Percentiles rank a stretch among this genome's conserved stretches.
These are phyloP conservation scores for Schizothorax lantsangensis DNA, from an alignment of 2,797 vertebrate species.

Conservation along the genomic window DNA sequence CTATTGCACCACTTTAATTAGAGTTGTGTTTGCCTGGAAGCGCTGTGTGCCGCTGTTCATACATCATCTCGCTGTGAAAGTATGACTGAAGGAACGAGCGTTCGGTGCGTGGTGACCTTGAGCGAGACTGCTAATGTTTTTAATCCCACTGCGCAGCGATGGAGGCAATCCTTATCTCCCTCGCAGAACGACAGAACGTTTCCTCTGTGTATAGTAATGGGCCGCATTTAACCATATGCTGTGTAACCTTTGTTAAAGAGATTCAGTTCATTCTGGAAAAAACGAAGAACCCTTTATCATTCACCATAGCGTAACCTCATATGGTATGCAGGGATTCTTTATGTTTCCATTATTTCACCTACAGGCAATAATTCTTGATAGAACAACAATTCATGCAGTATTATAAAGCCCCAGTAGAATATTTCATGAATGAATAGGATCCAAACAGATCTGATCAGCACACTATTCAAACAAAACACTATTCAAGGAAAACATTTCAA, in stretches of 20 bases:
- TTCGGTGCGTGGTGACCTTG: constrained; percentile 17
- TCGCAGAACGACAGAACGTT: background rate
- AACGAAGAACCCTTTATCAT: background rate
- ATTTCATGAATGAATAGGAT: background rate
- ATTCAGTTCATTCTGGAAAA: constrained; percentile 4
- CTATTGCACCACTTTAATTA: constrained; percentile 40
- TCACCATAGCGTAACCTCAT: background rate
- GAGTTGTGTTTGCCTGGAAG: constrained; percentile 41
- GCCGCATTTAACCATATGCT: background rate
- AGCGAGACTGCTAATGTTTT: constrained; percentile 23
- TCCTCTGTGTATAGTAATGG: background rate
- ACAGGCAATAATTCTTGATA: background rate
- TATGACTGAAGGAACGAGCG: background rate
- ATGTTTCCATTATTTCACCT: background rate
- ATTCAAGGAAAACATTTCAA: too few species aligned
- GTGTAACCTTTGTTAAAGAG: background rate
- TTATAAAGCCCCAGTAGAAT: background rate
- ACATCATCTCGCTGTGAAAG: constrained; percentile 34
- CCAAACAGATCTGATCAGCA: background rate
- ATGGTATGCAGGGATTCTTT: background rate
- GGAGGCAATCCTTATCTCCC: background rate
- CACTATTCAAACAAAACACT: background rate
- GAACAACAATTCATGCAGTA: background rate
- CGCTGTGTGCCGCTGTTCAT: constrained; percentile 10
- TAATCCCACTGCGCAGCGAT: background rate